Evolutionary conservation across 2,797 vertebrate genomes (phyloP), one percentile per base, ranked within the genome.

Genomic region (Pangasius mekongensis): DNA sequence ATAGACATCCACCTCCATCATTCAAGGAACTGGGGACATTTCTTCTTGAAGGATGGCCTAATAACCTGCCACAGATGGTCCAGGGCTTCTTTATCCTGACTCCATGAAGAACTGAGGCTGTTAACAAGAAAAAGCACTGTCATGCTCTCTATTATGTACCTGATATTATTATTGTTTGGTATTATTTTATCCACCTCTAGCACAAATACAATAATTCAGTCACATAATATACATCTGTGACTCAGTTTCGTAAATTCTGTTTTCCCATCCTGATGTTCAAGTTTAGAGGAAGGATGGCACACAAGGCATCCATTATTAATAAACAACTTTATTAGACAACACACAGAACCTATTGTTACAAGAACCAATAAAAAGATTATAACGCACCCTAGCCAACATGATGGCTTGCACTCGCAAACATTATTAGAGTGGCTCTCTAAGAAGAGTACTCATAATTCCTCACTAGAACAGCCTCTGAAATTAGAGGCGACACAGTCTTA

Each of bases 401-500:
- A 52, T 36, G 47, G 47, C 64, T 52, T 54, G 64, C 47, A 13
- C 10, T 69, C n/a, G n/a, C 64, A 84, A 36, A 52, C 83, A 69
- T 69, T 54, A 84, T 84, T 52, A 84, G 10, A 69, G 11, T 33
- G 14, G 64, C 39, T 67, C 18, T 54, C n/a, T 5, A 24, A 84
- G 83, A 84, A 33, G 47, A 69, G 52, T 69, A 84, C 64, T 84
- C 83, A 49, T 83, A 67, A 84, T 84, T 84, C 60, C 62, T 36
- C 83, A 69, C 43, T 33, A 69, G 47, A 52, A 69, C 64, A 84
- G 43, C 18, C 13, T 69, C n/a, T 13, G 64, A 52, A 84, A 69
- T 84, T 33, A 84, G 64, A 69, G 64, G 54, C 16, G 10, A 49
- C 64, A 24, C 47, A 69, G 18, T 54, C n/a, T 24, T 67, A 84